Evolutionary conservation across 2,797 vertebrate genomes (phyloP).

Genomic region (Champsocephalus esox): DNA sequence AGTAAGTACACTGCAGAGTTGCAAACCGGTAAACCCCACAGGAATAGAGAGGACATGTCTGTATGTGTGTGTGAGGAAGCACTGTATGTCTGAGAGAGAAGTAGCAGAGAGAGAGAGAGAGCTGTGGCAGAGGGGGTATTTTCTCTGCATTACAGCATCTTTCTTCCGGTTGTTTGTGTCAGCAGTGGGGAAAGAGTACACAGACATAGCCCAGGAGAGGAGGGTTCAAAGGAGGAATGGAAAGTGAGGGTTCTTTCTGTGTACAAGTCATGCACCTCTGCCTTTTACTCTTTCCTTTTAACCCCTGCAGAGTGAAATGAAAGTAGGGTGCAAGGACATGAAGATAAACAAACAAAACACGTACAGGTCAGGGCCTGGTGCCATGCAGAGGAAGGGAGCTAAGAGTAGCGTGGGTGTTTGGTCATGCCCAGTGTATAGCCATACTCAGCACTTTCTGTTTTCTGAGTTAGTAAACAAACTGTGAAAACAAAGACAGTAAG

Average conservation of each 20-base stretch:
- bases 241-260: constrained; percentile 11
- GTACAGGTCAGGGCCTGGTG: constrained; percentile 63
- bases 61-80: constrained; percentile 11
- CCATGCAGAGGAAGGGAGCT: constrained; percentile 30
- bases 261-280: constrained; percentile 24
- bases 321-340: constrained; percentile 9
- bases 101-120: constrained; percentile 30
- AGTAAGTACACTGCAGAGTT: constrained; percentile 60
- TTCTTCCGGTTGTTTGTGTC: constrained; percentile 59
- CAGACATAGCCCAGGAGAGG: constrained; percentile 44
- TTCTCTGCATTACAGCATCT: constrained; percentile 62
- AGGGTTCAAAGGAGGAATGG: constrained; percentile 27
- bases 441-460: constrained; percentile 47
- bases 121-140: not conserved
- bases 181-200: constrained; percentile 49
- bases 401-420: constrained; percentile 20
- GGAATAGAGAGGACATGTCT: constrained; percentile 4
- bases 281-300: constrained; percentile 29
- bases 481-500: constrained; percentile 27
- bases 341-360: constrained; percentile 31
- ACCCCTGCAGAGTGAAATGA: constrained; percentile 41
- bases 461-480: constrained; percentile 60
- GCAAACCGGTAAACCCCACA: constrained; percentile 32
- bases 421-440: constrained; percentile 15
- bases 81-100: constrained; percentile 30